Percentiles rank a stretch among this genome's conserved stretches.
These are phyloP conservation scores for Pseudomugil tenellus DNA, from an alignment of 2,797 vertebrate species.

Conservation along the genomic window DNA sequence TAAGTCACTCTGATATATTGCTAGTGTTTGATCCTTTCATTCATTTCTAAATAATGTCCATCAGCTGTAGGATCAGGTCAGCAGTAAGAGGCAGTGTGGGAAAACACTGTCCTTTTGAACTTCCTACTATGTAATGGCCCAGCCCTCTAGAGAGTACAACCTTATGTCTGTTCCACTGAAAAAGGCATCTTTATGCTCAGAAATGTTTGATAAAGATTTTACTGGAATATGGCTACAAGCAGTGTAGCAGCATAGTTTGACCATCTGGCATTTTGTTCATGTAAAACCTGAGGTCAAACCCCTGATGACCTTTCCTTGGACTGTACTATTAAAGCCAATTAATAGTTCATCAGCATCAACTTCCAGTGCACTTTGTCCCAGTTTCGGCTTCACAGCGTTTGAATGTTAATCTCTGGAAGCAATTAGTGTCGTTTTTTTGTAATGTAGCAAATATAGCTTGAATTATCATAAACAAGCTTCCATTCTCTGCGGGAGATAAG, in stretches of 20 bases:
- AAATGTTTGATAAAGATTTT: conserved; percentile 20
- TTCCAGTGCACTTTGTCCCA: conserved; percentile 37
- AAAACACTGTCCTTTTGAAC: conserved; percentile 70
- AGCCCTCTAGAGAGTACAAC: conserved; percentile 39
- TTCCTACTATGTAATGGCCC: conserved; percentile 33
- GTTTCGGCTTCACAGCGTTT: conserved; percentile 26
- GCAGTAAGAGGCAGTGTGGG: conserved; percentile 51
- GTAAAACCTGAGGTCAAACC: conserved; percentile 57
- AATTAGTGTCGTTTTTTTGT: not conserved
- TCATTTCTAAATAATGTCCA: not conserved
- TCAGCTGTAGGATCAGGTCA: not conserved
- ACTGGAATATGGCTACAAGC: conserved; percentile 18
- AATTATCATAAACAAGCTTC: not conserved
- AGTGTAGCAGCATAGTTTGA: conserved; percentile 38
- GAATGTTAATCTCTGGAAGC: conserved; percentile 15
- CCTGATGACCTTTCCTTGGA: conserved; percentile 42
- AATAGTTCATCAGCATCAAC: conserved; percentile 25
- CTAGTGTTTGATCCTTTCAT: not conserved
- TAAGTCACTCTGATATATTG: not conserved
- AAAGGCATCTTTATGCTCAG: conserved; percentile 35
- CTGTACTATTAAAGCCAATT: conserved; percentile 50
- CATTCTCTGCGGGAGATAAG: not conserved
- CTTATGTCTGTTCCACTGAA: conserved; percentile 49
- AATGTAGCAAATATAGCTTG: not conserved
- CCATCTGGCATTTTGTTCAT: conserved; percentile 58